phyloP scores from a whole-genome alignment of 2,113 vertebrate genomes.

The Microtus ochrogaster region DNA sequence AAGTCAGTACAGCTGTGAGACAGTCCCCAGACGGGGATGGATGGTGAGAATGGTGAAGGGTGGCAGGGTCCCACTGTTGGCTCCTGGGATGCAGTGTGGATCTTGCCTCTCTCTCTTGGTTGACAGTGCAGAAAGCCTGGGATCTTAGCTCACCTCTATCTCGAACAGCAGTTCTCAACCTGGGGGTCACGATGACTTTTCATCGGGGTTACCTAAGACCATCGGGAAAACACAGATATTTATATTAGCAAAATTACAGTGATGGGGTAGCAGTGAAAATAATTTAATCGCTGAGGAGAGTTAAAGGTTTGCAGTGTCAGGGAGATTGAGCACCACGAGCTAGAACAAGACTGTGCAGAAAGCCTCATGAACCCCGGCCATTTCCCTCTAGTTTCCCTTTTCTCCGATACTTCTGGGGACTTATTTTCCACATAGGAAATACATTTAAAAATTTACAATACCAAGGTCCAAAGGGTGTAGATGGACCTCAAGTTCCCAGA shows the following conservation, averaged over 20 bases:
- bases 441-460: not conserved
- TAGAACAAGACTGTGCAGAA: not conserved
- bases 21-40: not conserved
- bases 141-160: accelerated
- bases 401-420: not conserved
- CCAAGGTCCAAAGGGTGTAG: not conserved
- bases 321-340: not conserved
- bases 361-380: not conserved
- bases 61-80: no score
- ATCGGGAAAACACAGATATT: not conserved
- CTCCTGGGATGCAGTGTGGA: not conserved
- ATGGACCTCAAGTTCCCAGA: no score
- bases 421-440: not conserved
- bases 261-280: not conserved
- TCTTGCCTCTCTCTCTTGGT: not conserved
- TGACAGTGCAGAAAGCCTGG: not conserved
- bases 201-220: not conserved
- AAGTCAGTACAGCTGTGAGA: not conserved
- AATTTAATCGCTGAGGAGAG: not conserved
- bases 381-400: not conserved
- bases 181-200: not conserved
- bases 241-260: not conserved
- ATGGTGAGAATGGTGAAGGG: not conserved
- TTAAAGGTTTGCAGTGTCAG: not conserved
- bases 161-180: not conserved